Base-by-base conservation (phyloP, 2,797 vertebrate species). In the Jordanella pulchra region DNA sequence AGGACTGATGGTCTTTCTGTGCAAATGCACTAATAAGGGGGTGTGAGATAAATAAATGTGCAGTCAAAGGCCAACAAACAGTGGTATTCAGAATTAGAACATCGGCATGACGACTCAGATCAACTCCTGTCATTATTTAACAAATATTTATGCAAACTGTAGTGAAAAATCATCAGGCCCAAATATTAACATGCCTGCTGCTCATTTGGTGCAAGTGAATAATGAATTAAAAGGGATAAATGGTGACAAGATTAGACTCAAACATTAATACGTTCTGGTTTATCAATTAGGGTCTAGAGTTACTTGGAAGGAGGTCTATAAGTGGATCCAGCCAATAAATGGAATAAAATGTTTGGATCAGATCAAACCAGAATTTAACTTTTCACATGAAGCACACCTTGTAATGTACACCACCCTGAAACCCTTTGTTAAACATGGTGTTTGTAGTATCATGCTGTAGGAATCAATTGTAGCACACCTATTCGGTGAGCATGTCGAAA, bases 1-100 rank as follows among this genome's bases (percentile, higher is more conserved):
- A n/a, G 58, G 67, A 77, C 74, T 21, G 60, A 67, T 44, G 71
- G 76, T 74, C 78, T 65, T 76, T 74, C 50, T 72, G 54, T 74
- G 72, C 50, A 65, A 60, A 2, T 39, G 45, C 74, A 73, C 17
- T 18, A 23, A 54, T 35, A 63, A n/a, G 14, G 55, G 54, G 13
- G 21, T 11, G 27, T 27, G 12, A 48, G 45, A 28, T 47, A 9
- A 55, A 44, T 7, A 72, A 65, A 30, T 10, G 15, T 15, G 35
- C 25, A 65, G 21, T 60, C 35, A 45, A n/a, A 45, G 3, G 11
- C 44, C 9, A 39, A 39, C 35, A 39, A 39, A 0, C 5, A 45
- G 44, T 1, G 11, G 10, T 45, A 11, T 45, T 45, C 14, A 15
- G 13, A 45, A 45, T 45, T 4, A 45, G 2, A 21, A 21, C 0